phyloP scores from a whole-genome alignment of 2,888 invertebrate genomes.

The Drosophila setosimentum region DNA sequence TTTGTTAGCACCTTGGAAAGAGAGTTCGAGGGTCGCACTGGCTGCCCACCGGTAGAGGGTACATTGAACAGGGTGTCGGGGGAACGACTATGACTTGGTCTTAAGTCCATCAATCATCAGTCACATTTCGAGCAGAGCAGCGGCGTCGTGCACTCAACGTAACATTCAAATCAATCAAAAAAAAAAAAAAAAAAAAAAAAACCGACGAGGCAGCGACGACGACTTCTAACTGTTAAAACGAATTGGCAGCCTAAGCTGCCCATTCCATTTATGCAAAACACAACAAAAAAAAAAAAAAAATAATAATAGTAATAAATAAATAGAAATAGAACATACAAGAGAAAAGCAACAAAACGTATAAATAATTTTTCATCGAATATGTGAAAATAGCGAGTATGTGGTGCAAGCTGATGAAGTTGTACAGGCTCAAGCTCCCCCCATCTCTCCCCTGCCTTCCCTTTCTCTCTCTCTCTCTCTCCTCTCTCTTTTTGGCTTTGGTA shows the following conservation, averaged over 20 bases:
- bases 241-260: slow-evolving; percentile 51
- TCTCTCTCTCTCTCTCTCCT: neutral
- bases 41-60: slow-evolving; percentile 41
- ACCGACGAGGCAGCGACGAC: slow-evolving; percentile 41
- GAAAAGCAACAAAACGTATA: slow-evolving; percentile 39
- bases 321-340: neutral
- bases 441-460: neutral
- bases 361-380: slow-evolving; percentile 75
- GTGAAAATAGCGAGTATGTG: slow-evolving; percentile 50
- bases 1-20: slow-evolving; percentile 35
- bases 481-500: slow-evolving; percentile 1
- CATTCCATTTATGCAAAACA: slow-evolving; percentile 65
- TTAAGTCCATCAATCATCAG: slow-evolving; percentile 79
- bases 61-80: slow-evolving; percentile 14
- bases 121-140: slow-evolving; percentile 64
- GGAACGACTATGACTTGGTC: slow-evolving; percentile 44
- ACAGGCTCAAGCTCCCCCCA: slow-evolving; percentile 19
- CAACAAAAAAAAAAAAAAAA: slow-evolving; percentile 14
- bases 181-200: slow-evolving; percentile 3
- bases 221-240: slow-evolving; percentile 63
- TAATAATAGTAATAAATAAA: neutral
- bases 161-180: slow-evolving; percentile 83
- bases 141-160: slow-evolving; percentile 74
- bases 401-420: slow-evolving; percentile 69
- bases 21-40: slow-evolving; percentile 54